Evolutionary conservation across 2,888 invertebrate species (phyloP), one percentile per base, ranked within the genome.

Genomic region (Hydroisotoma schaefferi): DNA sequence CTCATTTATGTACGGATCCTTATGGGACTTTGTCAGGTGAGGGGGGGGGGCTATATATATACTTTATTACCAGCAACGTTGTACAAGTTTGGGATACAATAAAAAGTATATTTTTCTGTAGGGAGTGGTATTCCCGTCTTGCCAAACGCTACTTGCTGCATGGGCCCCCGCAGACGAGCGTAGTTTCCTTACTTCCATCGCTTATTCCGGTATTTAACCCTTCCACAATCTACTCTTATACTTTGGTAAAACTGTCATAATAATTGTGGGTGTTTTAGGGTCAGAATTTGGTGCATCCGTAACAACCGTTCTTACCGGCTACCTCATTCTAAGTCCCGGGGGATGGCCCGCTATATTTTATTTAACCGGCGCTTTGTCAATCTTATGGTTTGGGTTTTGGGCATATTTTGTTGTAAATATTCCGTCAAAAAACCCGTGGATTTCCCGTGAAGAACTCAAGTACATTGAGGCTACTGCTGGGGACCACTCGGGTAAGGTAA

Each of bases 161-260:
- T 95, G 94, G 95, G 88, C 93, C 55, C 94, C 94, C 5, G 93
- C 93, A 1, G 76, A 89, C 73, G 94, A 95, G 76, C 82, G 94
- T 72, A 90, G 89, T 55, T 89, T 89, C 77, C 88, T 94, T 77
- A 91, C 90, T 12, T 91, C 92, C 26, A 83, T 87, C 75, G 88
- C 89, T 3, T 90, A 90, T 80, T 88, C 90, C 66, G 87, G 87
- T 85, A 60, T 62, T 54, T 18, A 18, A 49, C 3, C 12, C 12
- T 20, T 26, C 18, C 51, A 23, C 23, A 47, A 20, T 18, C 51
- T 53, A 15, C 38, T 37, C 15, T 10, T 26, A 20, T 38, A 8
- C 33, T 33, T 10, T n/a, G n/a, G n/a, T n/a, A n/a, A n/a, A n/a
- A n/a, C n/a, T n/a, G n/a, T n/a, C n/a, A n/a, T n/a, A n/a, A n/a